phyloP scores from a whole-genome alignment of 2,888 invertebrate genomes.

The Dyspetes luteomarginatus region DNA sequence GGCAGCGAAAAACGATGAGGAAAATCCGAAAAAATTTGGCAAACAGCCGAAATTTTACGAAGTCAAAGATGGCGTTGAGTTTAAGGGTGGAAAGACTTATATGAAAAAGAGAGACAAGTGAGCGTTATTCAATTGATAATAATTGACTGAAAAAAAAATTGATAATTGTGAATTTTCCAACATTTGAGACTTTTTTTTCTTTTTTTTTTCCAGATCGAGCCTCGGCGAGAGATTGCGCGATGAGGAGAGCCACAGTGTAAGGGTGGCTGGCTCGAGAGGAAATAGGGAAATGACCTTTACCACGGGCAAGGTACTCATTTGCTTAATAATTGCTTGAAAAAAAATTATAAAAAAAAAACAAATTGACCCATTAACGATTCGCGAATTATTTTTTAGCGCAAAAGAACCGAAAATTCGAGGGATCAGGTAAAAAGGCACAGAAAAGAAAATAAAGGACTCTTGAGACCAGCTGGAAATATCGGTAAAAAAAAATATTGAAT shows the following conservation, averaged over 20 bases:
- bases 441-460: conserved; percentile 88
- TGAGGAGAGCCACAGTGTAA: conserved; percentile 85
- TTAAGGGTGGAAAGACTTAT: conserved; percentile 82
- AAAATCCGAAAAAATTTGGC: conserved; percentile 67
- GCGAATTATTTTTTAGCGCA: conserved; percentile 66
- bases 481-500: conserved; percentile 81
- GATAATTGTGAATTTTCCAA: neutral
- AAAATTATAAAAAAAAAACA: neutral
- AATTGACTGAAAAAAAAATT: neutral
- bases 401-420: conserved; percentile 81
- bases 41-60: conserved; percentile 86
- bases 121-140: conserved; percentile 67
- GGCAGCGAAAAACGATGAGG: conserved; percentile 67
- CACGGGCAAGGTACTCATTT: conserved; percentile 84
- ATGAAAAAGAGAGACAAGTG: conserved; percentile 85
- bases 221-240: conserved; percentile 90
- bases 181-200: conserved; percentile 13
- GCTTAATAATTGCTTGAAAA: neutral
- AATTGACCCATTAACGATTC: conserved; percentile 21
- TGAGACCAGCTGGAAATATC: conserved; percentile 84
- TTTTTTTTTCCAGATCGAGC: conserved; percentile 85
- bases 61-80: conserved; percentile 86
- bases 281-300: conserved; percentile 93
- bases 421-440: conserved; percentile 87
- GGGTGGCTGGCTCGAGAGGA: conserved; percentile 87